Evolutionary conservation across 2,113 vertebrate species (phyloP).

Genomic region (Rafetus swinhoei): DNA sequence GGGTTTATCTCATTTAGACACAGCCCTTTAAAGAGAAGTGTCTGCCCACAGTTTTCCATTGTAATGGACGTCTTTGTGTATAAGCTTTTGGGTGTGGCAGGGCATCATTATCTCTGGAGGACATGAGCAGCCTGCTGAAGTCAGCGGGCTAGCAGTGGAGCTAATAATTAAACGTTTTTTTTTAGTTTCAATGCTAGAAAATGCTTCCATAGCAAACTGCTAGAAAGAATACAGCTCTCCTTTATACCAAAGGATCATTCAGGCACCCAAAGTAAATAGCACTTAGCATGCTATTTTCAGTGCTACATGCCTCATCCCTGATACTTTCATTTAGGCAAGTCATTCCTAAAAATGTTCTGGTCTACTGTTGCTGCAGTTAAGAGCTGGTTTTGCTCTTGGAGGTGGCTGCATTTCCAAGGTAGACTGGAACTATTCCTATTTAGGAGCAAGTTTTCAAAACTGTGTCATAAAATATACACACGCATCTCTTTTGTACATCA

Average conservation of each 20-base stretch:
- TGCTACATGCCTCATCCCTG: conserved; percentile 33
- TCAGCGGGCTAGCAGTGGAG: not conserved
- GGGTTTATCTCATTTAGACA: conserved; percentile 23
- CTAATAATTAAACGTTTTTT: conserved; percentile 67
- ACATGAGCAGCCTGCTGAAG: not conserved
- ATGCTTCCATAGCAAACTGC: conserved; percentile 18
- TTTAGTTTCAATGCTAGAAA: conserved; percentile 34
- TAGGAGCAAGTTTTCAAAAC: not conserved
- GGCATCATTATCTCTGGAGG: not conserved
- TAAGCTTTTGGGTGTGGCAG: conserved; percentile 6
- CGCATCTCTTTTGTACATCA: not conserved
- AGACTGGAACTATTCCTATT: not conserved
- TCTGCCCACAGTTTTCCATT: not conserved
- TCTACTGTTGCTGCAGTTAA: not conserved
- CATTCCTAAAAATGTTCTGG: not conserved
- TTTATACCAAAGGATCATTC: conserved; percentile 42
- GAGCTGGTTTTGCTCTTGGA: not conserved
- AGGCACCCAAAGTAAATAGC: conserved; percentile 24
- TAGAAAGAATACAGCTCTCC: conserved; percentile 19
- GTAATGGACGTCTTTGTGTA: not conserved
- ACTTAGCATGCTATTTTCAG: not conserved
- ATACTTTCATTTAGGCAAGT: not conserved
- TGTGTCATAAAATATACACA: not conserved
- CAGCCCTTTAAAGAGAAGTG: not conserved
- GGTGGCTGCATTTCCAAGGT: not conserved